Evolutionary conservation across 2,888 invertebrate species (phyloP), one percentile per base, ranked within the genome.

Genomic region (Brachyptera risi): DNA sequence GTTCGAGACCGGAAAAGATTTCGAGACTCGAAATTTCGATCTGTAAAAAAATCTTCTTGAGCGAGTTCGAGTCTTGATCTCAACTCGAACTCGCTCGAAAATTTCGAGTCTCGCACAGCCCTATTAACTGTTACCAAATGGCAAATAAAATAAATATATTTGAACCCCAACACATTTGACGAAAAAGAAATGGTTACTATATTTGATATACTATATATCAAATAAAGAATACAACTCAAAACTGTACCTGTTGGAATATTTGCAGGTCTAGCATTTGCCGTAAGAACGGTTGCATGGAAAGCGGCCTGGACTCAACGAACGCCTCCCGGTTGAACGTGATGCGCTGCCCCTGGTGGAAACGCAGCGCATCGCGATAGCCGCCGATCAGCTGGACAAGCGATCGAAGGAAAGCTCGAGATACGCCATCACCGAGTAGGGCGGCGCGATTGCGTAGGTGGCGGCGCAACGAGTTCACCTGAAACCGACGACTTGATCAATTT

Each of bases 351-450:
- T 84, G 82, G 64, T 83, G 81, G 68, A 87, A 86, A 74, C 87
- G 87, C 47, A 96, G 83, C 26, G 95, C 96, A 75, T 96, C 95
- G 65, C 93, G 81, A 75, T 96, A 96, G 65, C 94, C 93, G 51
- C 97, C 97, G 69, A 98, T 97, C 59, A 98, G 80, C 74, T 92
- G 89, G 11, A 97, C 97, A 67, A 97, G 79, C 9, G 96, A 91
- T 63, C 89, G 82, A 59, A 98, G 80, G 77, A 98, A 98, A 49
- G 96, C 92, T 71, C 94, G 84, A 2, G 96, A 91, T 3, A 98
- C 90, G 0, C 93, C 90, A 74, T 98, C 97, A 0, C 96, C 96
- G 61, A 92, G 78, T 60, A 87, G 78, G 56, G 86, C 86, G 67
- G 90, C 83, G 69, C 86, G 83, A 72, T 86, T 86, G 71, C 87